These are phyloP conservation scores for Podargus strigoides DNA, from an alignment of 2,797 vertebrate species.

Conservation along the genomic window DNA sequence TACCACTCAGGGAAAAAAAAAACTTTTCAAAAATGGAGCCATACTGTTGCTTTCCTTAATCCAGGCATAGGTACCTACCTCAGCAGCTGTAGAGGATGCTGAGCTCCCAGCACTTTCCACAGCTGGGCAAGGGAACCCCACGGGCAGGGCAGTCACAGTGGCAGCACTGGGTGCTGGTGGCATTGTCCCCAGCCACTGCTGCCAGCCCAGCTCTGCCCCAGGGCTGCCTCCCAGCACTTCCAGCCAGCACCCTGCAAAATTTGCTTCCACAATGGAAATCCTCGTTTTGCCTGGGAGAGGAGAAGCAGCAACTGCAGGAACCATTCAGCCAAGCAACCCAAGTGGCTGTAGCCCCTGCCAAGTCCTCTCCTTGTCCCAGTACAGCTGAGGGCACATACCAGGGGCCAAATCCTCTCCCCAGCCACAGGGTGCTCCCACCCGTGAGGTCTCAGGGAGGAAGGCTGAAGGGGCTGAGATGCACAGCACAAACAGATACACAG, in stretches of 20 bases:
- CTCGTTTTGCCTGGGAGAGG: background rate
- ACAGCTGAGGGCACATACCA: rapidly evolving
- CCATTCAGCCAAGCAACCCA: background rate
- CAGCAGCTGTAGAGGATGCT: background rate
- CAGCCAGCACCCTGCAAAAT: background rate
- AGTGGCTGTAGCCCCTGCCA: background rate
- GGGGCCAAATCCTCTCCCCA: background rate
- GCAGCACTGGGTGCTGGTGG: background rate
- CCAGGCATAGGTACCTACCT: background rate
- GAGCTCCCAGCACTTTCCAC: background rate
- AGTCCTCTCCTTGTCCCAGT: background rate
- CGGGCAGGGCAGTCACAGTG: rapidly evolving
- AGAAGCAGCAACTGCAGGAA: background rate
- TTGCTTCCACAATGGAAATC: background rate
- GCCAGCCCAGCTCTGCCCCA: background rate
- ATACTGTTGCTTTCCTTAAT: background rate
- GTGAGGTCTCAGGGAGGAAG: rapidly evolving
- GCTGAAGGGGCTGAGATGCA: background rate
- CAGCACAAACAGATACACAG: background rate
- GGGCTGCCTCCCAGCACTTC: background rate
- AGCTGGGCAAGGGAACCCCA: background rate
- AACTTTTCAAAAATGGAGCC: background rate
- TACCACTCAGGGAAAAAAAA: background rate
- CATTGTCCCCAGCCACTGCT: rapidly evolving
- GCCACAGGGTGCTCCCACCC: background rate